Percentiles rank a stretch among this genome's conserved stretches.
Conservation (phyloP, 2,888 invertebrate species). For the Drosophila bunnanda region DNA sequence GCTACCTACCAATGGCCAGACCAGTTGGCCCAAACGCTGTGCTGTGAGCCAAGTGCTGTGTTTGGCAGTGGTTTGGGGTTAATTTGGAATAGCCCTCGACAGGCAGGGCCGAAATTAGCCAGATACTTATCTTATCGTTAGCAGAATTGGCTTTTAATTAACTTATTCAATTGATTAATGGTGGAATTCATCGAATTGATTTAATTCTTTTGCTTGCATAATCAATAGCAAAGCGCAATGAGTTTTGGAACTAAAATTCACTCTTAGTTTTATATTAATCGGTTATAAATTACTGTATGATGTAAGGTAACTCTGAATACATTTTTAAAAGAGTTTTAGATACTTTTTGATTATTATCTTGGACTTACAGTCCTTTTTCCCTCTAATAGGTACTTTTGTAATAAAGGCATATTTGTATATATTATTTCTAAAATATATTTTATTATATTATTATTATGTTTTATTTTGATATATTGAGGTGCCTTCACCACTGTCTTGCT, state of each 20-base stretch:
- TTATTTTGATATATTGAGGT: no score
- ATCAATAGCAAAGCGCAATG: neutral
- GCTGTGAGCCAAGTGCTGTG: conserved; percentile 21
- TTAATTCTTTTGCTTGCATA: conserved; percentile 5
- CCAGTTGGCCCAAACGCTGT: conserved; percentile 38
- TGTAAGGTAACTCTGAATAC: no score
- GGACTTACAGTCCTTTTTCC: neutral
- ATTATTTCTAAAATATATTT: no score
- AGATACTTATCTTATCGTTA: conserved; percentile 23
- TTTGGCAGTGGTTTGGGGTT: conserved; percentile 23
- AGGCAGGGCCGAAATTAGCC: conserved; percentile 4
- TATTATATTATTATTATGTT: no score
- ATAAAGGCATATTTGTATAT: no score
- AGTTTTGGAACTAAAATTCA: neutral
- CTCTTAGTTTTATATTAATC: neutral
- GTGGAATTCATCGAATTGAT: neutral
- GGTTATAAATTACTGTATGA: rapidly evolving
- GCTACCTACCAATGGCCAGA: conserved; percentile 33
- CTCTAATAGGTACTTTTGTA: no score
- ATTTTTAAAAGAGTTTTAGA: neutral
- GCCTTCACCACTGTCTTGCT: conserved; percentile 50
- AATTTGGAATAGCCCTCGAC: conserved; percentile 14
- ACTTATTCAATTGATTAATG: conserved; percentile 16
- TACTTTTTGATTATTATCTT: neutral
- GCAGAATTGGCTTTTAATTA: conserved; percentile 30